A percentile compares a stretch with the other conserved stretches of the same genome.
Evolutionary conservation across 2,797 vertebrate genomes (phyloP).

Genomic region (Rhinogobio ventralis): DNA sequence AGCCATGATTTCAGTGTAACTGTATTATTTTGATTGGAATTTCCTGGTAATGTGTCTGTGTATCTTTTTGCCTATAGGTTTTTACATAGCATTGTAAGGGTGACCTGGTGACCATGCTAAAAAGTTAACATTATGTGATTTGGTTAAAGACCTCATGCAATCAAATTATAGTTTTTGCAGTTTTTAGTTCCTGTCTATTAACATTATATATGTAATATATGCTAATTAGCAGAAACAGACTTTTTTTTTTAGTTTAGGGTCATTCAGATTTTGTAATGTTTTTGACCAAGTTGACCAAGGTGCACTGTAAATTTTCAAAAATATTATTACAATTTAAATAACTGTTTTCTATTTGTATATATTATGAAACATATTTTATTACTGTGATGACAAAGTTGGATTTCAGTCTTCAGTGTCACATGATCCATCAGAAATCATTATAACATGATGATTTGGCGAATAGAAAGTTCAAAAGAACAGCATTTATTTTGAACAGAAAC

Average conservation of each 20-base stretch:
- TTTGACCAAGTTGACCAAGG: too few species aligned
- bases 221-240: too few species aligned
- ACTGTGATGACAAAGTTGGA: neutral
- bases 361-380: neutral
- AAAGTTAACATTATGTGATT: too few species aligned
- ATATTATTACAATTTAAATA: neutral
- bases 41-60: neutral
- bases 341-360: neutral
- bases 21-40: neutral
- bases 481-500: neutral
- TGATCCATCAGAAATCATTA: neutral
- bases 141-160: too few species aligned
- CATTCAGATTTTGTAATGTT: too few species aligned
- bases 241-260: too few species aligned
- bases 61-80: neutral
- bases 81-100: neutral
- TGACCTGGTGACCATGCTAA: neutral
- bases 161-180: too few species aligned
- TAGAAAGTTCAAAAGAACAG: neutral
- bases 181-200: too few species aligned
- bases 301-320: neutral
- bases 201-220: too few species aligned
- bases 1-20: neutral
- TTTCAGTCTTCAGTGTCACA: neutral
- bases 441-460: neutral